These are phyloP conservation scores for Ciona savignyi DNA, from an alignment of 23 tunicate species.

Conservation along the genomic window DNA sequence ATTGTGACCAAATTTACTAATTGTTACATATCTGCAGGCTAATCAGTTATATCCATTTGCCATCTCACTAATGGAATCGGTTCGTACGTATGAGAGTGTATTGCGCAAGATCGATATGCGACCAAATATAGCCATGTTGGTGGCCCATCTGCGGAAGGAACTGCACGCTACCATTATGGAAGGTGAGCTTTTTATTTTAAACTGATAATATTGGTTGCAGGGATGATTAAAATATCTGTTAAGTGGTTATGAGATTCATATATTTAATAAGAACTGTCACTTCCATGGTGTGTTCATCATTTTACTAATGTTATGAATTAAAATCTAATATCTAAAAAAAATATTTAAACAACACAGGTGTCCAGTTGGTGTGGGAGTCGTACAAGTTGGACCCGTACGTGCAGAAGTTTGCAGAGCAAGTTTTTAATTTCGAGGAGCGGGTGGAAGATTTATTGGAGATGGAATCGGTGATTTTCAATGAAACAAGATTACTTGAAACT, in stretches of 20 bases:
- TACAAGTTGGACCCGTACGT: conserved; percentile 95
- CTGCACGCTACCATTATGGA: conserved; percentile 68
- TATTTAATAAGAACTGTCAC: no score
- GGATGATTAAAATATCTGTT: background rate
- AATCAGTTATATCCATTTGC: conserved; percentile 98
- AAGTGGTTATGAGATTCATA: background rate
- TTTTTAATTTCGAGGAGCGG: conserved; percentile 85
- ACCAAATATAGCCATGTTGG: conserved; percentile 43
- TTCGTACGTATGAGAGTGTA: conserved; percentile 89
- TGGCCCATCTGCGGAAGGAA: conserved; percentile 68
- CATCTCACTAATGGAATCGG: conserved; percentile 86
- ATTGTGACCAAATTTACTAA: background rate
- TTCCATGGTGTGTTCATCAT: no score
- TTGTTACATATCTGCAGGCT: no score
- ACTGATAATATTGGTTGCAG: background rate
- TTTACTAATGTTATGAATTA: background rate
- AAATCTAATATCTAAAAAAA: no score
- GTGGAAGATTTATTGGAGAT: conserved; percentile 84
- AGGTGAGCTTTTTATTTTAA: no score
- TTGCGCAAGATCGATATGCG: conserved; percentile 77
- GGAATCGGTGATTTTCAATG: conserved; percentile 58
- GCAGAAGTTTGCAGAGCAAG: conserved; percentile 92
- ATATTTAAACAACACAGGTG: no score
- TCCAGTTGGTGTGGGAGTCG: conserved; percentile 95
- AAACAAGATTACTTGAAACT: conserved; percentile 67